These are phyloP conservation scores for Tanytarsus gracilentus DNA, from an alignment of 2,888 invertebrate species.

Conservation along the genomic window DNA sequence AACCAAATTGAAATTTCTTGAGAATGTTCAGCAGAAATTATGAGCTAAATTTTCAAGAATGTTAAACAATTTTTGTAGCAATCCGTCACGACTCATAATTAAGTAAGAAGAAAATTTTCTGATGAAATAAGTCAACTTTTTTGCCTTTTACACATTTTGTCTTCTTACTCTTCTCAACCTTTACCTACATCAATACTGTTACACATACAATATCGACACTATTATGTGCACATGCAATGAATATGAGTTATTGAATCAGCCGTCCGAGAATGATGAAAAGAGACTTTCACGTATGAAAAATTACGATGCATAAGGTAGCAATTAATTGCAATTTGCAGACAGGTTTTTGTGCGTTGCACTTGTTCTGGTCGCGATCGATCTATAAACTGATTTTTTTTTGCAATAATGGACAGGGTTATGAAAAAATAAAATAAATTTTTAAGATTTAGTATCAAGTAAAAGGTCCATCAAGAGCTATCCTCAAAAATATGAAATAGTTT, in stretches of 20 bases:
- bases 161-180: neutral
- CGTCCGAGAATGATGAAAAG: neutral
- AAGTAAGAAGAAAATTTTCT: too few relatives aligned
- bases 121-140: neutral
- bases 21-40: too few relatives aligned
- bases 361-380: neutral
- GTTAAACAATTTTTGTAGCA: too few relatives aligned
- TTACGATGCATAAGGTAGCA: neutral
- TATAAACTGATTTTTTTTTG: neutral
- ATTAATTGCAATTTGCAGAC: constrained; percentile 22
- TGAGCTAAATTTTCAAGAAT: too few relatives aligned
- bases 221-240: neutral
- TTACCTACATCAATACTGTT: neutral
- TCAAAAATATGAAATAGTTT: too few relatives aligned
- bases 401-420: neutral
- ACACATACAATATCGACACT: neutral
- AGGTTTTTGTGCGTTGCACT: constrained; percentile 1
- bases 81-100: too few relatives aligned
- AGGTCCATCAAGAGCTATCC: too few relatives aligned
- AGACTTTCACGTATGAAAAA: constrained; percentile 4
- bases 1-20: too few relatives aligned
- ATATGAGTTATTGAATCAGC: constrained; percentile 13
- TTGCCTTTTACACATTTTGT: neutral
- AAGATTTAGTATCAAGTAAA: too few relatives aligned
- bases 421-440: too few relatives aligned